These are phyloP conservation scores for Drosophila nannoptera DNA, from an alignment of 1,140 invertebrate genomes.

Conservation along the genomic window DNA sequence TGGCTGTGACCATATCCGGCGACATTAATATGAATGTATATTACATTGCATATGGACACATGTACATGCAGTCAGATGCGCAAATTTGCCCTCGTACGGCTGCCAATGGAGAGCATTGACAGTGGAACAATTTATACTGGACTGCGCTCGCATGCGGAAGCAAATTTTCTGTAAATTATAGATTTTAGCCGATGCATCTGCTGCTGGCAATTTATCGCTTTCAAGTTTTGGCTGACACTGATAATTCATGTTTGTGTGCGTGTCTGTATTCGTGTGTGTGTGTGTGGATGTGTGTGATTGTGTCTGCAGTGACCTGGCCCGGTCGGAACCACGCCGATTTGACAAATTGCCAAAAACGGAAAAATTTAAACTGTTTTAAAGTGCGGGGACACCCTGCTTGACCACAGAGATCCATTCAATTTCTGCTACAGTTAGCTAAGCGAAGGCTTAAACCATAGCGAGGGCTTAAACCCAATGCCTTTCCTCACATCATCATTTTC, in stretches of 20 bases:
- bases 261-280: slow-evolving; percentile 1
- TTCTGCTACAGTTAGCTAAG: too few relatives aligned
- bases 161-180: slow-evolving; percentile 77
- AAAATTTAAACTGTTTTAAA: slow-evolving; percentile 45
- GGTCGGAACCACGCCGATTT: slow-evolving; percentile 55
- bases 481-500: too few relatives aligned
- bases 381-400: background rate
- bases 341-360: slow-evolving; percentile 63
- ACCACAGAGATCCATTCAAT: too few relatives aligned
- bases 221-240: slow-evolving; percentile 71
- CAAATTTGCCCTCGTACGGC: slow-evolving; percentile 11
- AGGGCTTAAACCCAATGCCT: too few relatives aligned
- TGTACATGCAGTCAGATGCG: background rate
- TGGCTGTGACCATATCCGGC: slow-evolving; percentile 51
- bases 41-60: slow-evolving; percentile 10
- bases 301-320: slow-evolving; percentile 24
- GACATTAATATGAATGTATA: slow-evolving; percentile 60
- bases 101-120: slow-evolving; percentile 13
- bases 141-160: slow-evolving; percentile 59
- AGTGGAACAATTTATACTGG: slow-evolving; percentile 50
- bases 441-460: too few relatives aligned
- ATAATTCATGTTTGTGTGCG: slow-evolving; percentile 58
- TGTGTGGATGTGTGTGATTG: background rate
- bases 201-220: slow-evolving; percentile 69
- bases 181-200: slow-evolving; percentile 55